Evolutionary conservation across 2,797 vertebrate genomes (phyloP), one percentile per base, ranked within the genome.

Genomic region (Lindbergichthys nudifrons): DNA sequence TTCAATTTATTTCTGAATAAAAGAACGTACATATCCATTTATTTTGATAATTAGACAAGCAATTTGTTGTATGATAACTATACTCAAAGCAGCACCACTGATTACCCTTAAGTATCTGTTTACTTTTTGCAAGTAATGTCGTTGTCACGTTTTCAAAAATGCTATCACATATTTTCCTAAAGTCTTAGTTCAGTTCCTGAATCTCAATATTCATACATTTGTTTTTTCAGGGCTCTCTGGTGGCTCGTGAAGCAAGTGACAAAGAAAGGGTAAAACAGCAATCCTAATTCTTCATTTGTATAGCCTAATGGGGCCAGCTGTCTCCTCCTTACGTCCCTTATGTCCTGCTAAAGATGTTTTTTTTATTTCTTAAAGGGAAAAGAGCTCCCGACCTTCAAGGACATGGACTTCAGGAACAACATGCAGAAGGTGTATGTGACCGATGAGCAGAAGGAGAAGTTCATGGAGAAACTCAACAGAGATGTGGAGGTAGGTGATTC

Each of bases 321-420:
- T 47, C 18, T 67, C 14, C 15, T 42, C 7, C 18, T 26, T 4
- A 10, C 32, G 32, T 56, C 26, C 15, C 15, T 2, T 15, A 2
- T 1, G n/a, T 21, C 56, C 30, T n/a, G 12, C 18, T 73, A n/a
- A 82, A 23, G 3, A 14, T 57, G 11, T 42, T 0, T 66, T 69
- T n/a, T n/a, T 74, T 62, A 1, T 52, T 16, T 13, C 3, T 26
- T 12, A 1, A 92, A 96, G 97, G 96, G 92, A 46, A 99, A 99
- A 82, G 97, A 98, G 45, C 91, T 98, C 23, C 97, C 97, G 3
- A 99, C 97, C 0, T 96, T 96, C 73, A 99, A 99, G 85, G 97
- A 99, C 72, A 93, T 96, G 93, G 97, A 98, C 90, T 98, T 99
- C 88, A 94, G 97, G 75, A 98, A 98, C 93, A 96, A 96, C 93